Conservation (phyloP, 2,888 invertebrate species). For the Hedya salicella region DNA sequence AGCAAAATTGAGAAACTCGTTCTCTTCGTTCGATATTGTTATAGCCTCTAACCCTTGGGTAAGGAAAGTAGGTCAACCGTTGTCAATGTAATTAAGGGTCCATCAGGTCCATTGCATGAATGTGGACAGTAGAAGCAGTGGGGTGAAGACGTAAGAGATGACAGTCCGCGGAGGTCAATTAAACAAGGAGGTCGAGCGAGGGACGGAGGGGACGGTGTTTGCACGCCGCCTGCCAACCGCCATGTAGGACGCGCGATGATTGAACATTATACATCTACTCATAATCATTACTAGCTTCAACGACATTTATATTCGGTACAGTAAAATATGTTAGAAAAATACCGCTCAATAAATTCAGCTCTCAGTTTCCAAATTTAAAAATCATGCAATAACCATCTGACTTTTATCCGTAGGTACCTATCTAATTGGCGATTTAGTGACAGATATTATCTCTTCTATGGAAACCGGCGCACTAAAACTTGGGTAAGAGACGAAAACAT, state of each 20-base stretch:
- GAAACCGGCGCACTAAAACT: too few relatives aligned
- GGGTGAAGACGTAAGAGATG: constrained; percentile 29
- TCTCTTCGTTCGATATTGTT: constrained; percentile 23
- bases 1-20: constrained; percentile 28
- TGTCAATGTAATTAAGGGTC: constrained; percentile 21
- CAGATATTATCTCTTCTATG: too few relatives aligned
- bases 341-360: too few relatives aligned
- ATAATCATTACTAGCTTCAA: constrained; percentile 7
- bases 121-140: not conserved
- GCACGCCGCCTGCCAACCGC: constrained; percentile 46
- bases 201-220: constrained; percentile 54
- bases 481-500: too few relatives aligned
- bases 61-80: constrained; percentile 37
- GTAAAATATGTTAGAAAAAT: too few relatives aligned
- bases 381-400: too few relatives aligned
- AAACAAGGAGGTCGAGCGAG: constrained; percentile 62
- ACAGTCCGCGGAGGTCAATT: constrained; percentile 63
- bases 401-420: too few relatives aligned
- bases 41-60: constrained; percentile 27
- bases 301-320: too few relatives aligned
- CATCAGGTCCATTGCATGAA: constrained; percentile 9
- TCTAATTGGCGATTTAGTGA: too few relatives aligned
- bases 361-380: too few relatives aligned
- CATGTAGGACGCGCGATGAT: constrained; percentile 54
- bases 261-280: constrained; percentile 44